These are phyloP conservation scores for Caprella mutica DNA, from an alignment of 2,888 invertebrate genomes.

Conservation along the genomic window DNA sequence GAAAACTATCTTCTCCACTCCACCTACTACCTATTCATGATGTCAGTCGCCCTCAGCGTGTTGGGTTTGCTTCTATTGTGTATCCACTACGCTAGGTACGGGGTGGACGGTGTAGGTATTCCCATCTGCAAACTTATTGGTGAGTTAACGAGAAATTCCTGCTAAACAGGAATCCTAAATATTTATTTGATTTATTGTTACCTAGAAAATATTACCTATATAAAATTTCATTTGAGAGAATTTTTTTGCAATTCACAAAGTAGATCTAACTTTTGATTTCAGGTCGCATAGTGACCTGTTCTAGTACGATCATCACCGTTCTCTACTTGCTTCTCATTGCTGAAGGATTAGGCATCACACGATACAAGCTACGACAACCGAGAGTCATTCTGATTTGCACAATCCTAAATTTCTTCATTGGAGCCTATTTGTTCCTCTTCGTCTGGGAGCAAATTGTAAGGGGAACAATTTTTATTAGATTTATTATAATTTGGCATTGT, in stretches of 20 bases:
- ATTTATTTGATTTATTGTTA: too few species aligned
- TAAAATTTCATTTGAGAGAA: too few species aligned
- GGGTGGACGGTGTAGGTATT: conserved; percentile 57
- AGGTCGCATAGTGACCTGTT: conserved; percentile 61
- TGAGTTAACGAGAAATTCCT: too few species aligned
- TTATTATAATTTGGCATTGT: too few species aligned
- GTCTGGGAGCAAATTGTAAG: conserved; percentile 64
- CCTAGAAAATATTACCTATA: too few species aligned
- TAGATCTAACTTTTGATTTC: too few species aligned
- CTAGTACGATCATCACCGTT: conserved; percentile 63
- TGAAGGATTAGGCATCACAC: conserved; percentile 81
- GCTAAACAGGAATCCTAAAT: too few species aligned
- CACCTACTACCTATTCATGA: conserved; percentile 73
- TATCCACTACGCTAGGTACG: conserved; percentile 63
- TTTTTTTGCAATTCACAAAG: too few species aligned
- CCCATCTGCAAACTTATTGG: conserved; percentile 43
- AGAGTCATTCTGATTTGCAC: conserved; percentile 64
- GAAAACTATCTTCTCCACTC: conserved; percentile 70
- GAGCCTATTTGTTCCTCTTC: conserved; percentile 63
- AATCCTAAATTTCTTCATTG: conserved; percentile 64
- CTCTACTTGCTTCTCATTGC: conserved; percentile 67
- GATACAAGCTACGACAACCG: conserved; percentile 60
- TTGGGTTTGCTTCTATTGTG: conserved; percentile 57
- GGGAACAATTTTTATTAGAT: too few species aligned
- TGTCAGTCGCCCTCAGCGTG: conserved; percentile 59